Evolutionary conservation across 2,113 vertebrate species (phyloP).

Genomic region (Hypomesus transpacificus): DNA sequence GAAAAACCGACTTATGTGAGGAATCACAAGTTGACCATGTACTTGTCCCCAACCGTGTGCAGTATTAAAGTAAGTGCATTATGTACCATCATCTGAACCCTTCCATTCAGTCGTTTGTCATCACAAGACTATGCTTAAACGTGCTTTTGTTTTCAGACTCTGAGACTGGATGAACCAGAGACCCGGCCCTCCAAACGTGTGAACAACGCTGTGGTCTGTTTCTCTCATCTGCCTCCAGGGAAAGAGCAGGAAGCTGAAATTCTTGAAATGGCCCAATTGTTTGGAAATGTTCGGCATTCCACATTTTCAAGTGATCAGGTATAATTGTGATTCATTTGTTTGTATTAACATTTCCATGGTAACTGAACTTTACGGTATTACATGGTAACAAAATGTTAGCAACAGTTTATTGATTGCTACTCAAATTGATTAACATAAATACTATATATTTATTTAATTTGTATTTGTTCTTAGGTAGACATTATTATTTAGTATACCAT

Average conservation of each 20-base stretch:
- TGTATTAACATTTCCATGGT: neutral
- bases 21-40: conserved; percentile 29
- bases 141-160: conserved; percentile 28
- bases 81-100: neutral
- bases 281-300: conserved; percentile 37
- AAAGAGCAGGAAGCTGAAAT: conserved; percentile 32
- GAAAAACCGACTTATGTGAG: conserved; percentile 42
- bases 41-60: conserved; percentile 38
- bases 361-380: too few relatives aligned
- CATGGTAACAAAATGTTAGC: too few relatives aligned
- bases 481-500: too few relatives aligned
- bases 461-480: too few relatives aligned
- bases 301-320: conserved; percentile 41
- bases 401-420: too few relatives aligned
- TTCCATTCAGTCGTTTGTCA: neutral
- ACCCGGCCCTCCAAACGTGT: conserved; percentile 22
- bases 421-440: too few relatives aligned
- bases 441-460: too few relatives aligned
- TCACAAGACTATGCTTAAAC: neutral
- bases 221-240: conserved; percentile 35
- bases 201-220: conserved; percentile 32
- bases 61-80: conserved; percentile 34
- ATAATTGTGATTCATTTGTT: neutral
- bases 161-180: conserved; percentile 20
- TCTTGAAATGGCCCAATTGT: conserved; percentile 39